Percentiles rank a stretch among this genome's conserved stretches.
phyloP scores from a whole-genome alignment of 2,888 invertebrate species.

The Dendrolimus houi region DNA sequence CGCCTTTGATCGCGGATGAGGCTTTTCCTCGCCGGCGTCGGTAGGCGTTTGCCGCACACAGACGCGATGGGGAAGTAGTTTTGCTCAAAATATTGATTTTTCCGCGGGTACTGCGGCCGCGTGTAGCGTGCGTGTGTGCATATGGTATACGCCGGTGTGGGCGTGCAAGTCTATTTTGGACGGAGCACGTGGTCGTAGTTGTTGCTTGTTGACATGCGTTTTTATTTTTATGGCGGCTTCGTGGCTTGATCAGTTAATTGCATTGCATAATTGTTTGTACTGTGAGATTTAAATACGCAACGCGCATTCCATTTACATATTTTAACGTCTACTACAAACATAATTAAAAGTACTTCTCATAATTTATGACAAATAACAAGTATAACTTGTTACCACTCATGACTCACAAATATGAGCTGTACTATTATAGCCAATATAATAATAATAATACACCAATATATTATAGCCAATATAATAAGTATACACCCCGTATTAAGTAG shows the following conservation, averaged over 20 bases:
- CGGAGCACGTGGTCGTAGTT: constrained; percentile 70
- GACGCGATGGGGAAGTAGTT: constrained; percentile 65
- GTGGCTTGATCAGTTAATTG: constrained; percentile 52
- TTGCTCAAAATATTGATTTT: constrained; percentile 77
- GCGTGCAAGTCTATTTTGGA: constrained; percentile 63
- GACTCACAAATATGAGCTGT: no score
- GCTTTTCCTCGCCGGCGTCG: constrained; percentile 23
- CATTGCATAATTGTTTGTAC: constrained; percentile 45
- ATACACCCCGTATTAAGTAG: no score
- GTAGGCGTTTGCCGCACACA: constrained; percentile 52
- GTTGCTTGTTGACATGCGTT: constrained; percentile 72
- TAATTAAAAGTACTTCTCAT: no score
- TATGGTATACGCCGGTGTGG: constrained; percentile 28
- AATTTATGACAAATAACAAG: no score
- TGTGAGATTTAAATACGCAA: constrained; percentile 11
- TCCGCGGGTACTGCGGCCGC: constrained; percentile 57
- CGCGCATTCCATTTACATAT: no score
- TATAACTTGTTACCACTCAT: no score
- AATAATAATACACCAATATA: no score
- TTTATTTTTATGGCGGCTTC: constrained; percentile 64
- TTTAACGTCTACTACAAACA: no score
- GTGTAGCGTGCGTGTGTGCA: constrained; percentile 30
- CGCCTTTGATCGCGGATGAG: constrained; percentile 20
- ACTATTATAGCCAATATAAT: no score
- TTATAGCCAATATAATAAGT: no score